Evolutionary conservation across 1,140 invertebrate genomes (phyloP).

Genomic region (Dendrolimus kikuchii): DNA sequence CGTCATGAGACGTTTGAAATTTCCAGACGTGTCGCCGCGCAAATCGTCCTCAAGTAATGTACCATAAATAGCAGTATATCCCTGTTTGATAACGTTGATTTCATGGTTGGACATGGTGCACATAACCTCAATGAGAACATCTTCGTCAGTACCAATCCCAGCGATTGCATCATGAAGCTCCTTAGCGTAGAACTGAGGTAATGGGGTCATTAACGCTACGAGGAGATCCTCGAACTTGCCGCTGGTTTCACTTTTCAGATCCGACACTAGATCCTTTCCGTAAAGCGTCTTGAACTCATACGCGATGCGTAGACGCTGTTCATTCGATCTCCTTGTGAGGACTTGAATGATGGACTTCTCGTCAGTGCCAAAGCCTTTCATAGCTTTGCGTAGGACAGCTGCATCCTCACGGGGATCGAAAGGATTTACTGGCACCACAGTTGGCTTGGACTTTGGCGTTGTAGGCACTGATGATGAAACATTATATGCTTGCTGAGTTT

Average conservation of each 20-base stretch:
- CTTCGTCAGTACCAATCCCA: constrained; percentile 89
- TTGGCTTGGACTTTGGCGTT: constrained; percentile 73
- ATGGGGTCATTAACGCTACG: constrained; percentile 89
- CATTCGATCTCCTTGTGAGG: constrained; percentile 78
- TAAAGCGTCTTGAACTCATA: constrained; percentile 86
- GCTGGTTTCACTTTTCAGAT: constrained; percentile 91
- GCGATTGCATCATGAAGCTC: constrained; percentile 89
- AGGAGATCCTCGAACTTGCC: constrained; percentile 93
- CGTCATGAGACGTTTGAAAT: constrained; percentile 88
- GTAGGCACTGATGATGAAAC: constrained; percentile 27
- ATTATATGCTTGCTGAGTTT: constrained; percentile 34
- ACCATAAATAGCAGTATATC: constrained; percentile 84
- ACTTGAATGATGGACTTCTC: constrained; percentile 86
- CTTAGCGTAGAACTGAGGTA: constrained; percentile 89
- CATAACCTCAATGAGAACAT: constrained; percentile 91
- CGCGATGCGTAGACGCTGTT: constrained; percentile 82
- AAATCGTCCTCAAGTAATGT: constrained; percentile 86
- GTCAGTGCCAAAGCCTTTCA: constrained; percentile 88
- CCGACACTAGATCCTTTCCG: constrained; percentile 91
- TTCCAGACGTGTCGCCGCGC: constrained; percentile 89
- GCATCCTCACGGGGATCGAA: constrained; percentile 85
- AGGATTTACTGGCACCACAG: constrained; percentile 76
- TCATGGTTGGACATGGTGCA: constrained; percentile 91
- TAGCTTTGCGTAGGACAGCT: constrained; percentile 83
- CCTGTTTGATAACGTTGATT: constrained; percentile 84